Evolutionary conservation across 2,113 vertebrate species (phyloP), one percentile per base, ranked within the genome.

Genomic region (Toxotes jaculatrix): DNA sequence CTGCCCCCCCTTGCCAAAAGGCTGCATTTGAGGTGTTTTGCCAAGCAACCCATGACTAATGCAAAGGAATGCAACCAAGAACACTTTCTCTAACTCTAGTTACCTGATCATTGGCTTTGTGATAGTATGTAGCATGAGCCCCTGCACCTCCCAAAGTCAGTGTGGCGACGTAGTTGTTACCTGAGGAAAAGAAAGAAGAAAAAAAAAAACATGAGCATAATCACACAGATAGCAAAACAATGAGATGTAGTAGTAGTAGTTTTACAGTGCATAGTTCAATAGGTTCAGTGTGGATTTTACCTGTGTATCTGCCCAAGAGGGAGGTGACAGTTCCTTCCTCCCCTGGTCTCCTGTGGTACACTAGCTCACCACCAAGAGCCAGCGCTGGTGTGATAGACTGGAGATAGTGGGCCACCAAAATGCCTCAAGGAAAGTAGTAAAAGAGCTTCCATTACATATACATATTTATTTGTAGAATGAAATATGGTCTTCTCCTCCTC

Each of bases 51-150:
- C 1, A 63, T 34, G 13, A 32, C 1, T 0, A 10, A 10, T 7
- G 1, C 3, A 16, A 6, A 76, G 13, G 65, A 32, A 55, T 57
- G 53, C 2, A 40, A 16, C 14, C 27, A 42, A 2, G 23, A 10
- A 53, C 21, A 53, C 9, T 36, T 51, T 42, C 32, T 23, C 21
- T 32, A 21, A 69, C 11, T 32, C 53, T 16, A 63, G 12, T 0
- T 91, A 92, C 97, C 96, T 98, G 97, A 56, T 97, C 96, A 7
- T 96, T 98, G 73, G 97, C 96, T 95, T 95, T 97, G 92, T 98
- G 97, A 91, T 98, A 98, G 75, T 98, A 98, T 0, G 97, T 96
- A 0, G 97, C 97, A 11, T 98, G 97, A 75, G 95, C 96, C 73
- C 97, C 96, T 0, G 96, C 96, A 71, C 97, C 96, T 19, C 97